Evolutionary conservation across 2,797 vertebrate genomes (phyloP), one percentile per base, ranked within the genome.

Genomic region (Buphagus erythrorhynchus): DNA sequence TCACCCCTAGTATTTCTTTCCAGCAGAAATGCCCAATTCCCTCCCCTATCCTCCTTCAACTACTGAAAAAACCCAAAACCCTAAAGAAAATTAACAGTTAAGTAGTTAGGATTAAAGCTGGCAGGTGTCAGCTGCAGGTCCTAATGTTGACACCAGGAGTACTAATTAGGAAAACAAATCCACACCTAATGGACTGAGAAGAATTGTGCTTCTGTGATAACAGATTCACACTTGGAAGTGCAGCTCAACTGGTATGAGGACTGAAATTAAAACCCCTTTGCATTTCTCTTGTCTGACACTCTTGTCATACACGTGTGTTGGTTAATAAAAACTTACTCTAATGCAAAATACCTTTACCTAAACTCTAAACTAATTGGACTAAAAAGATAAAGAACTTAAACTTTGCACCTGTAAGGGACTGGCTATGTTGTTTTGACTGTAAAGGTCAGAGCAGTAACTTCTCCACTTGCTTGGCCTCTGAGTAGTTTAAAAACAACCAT

Each of bases 291-390:
- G 11, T 25, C 52, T 33, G 18, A 55, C 15, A 52, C 5, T 8
- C 24, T 25, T 5, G 0, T 43, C 33, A 43, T 13, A 58, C 8
- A 74, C 8, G 11, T 2, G 1, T 57, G 33, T 20, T 35, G 4
- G 9, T 35, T 92, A 61, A 61, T 15, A 49, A 58, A 61, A 25
- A 55, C 33, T 29, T 58, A 65, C 13, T 25, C 19, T 36, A 61
- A 65, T 3, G 4, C 7, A 65, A 46, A 91, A 73, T 26, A 38
- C n/a, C 10, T 82, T 35, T 26, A 52, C 20, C 9, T 85, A 69
- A 87, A 29, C 42, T 71, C 66, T 54, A 51, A 71, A 67, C 12
- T 67, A 66, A 52, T 20, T 4, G 5, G n/a, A 25, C 21, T 69
- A n/a, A 71, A 36, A 85, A 55, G 8, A 19, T 43, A 35, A 78